Conservation (phyloP, 2,888 invertebrate genomes). For the Patella caerulea region DNA sequence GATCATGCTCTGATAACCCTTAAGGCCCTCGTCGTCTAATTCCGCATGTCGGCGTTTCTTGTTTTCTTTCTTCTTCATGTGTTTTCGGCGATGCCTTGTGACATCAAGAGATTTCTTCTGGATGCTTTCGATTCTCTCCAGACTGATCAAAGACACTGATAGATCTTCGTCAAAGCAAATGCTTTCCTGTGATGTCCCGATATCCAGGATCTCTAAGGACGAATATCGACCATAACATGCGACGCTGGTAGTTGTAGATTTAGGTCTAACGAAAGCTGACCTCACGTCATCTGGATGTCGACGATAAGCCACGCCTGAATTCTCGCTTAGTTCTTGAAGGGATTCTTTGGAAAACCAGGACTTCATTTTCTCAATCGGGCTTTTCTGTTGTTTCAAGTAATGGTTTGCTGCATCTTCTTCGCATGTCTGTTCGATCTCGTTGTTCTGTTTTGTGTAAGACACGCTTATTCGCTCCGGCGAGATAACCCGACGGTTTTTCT, state of each 20-base stretch:
- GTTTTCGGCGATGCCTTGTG: neutral
- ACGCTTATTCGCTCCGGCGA: too few species aligned
- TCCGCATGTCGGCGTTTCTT: neutral
- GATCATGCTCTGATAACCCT: neutral
- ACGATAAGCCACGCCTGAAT: neutral
- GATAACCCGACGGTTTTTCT: too few species aligned
- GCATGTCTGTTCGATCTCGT: too few species aligned
- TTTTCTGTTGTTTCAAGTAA: neutral
- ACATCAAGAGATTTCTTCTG: neutral
- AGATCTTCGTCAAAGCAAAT: neutral
- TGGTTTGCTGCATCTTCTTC: too few species aligned
- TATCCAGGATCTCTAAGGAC: neutral
- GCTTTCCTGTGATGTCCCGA: neutral
- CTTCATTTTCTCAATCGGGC: neutral
- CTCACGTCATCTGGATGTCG: neutral
- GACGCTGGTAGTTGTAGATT: neutral
- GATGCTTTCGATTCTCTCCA: neutral
- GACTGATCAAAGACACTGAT: neutral
- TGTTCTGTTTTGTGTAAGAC: too few species aligned
- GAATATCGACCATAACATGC: constrained; percentile 3
- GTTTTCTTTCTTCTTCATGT: neutral
- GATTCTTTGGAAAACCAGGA: neutral
- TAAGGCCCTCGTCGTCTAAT: neutral
- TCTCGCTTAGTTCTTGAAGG: neutral
- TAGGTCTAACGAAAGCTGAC: neutral